Evolutionary conservation across 2,113 vertebrate species (phyloP).

Genomic region (Mionectes macconnelli): DNA sequence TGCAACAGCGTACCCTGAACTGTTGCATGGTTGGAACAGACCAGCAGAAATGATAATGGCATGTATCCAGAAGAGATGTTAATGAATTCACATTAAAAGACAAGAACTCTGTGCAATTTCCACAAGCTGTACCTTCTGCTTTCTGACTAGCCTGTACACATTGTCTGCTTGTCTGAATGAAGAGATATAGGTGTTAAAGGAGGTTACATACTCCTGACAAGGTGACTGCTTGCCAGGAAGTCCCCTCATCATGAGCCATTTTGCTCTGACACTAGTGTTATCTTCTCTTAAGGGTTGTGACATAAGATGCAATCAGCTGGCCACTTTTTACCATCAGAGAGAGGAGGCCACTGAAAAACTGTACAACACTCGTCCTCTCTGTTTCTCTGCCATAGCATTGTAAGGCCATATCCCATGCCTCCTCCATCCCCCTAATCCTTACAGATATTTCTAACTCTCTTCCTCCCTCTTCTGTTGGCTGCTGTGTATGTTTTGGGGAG

Average conservation of each 20-base stretch:
- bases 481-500: not conserved
- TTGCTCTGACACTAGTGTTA: not conserved
- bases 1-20: not conserved
- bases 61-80: not conserved
- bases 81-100: not conserved
- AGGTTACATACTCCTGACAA: not conserved
- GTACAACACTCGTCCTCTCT: not conserved
- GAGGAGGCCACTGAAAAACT: not conserved
- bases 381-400: not conserved
- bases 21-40: not conserved
- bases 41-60: not conserved
- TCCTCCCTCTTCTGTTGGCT: not conserved
- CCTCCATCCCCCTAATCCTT: not conserved
- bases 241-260: not conserved
- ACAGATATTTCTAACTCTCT: not conserved
- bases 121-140: not conserved
- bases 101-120: not conserved
- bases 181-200: not conserved
- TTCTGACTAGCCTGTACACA: fast-evolving
- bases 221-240: not conserved
- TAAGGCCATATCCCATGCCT: not conserved
- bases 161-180: not conserved
- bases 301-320: not conserved
- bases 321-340: not conserved
- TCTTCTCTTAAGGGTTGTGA: not conserved